phyloP scores from a whole-genome alignment of 2,888 invertebrate genomes.

The Tuta absoluta region DNA sequence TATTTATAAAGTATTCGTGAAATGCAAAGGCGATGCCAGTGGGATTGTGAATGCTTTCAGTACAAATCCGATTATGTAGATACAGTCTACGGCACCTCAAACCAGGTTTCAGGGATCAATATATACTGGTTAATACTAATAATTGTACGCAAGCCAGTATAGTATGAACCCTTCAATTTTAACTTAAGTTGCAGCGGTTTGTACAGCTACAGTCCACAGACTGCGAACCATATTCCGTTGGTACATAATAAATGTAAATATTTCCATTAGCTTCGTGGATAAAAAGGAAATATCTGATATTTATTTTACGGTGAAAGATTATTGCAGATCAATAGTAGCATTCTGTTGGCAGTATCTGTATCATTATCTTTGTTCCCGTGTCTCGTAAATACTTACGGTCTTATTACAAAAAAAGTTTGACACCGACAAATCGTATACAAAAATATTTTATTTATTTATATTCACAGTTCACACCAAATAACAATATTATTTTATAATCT shows the following conservation, averaged over 20 bases:
- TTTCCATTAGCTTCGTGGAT: constrained; percentile 6
- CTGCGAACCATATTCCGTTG: constrained; percentile 12
- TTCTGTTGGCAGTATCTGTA: not conserved
- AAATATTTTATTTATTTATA: too few species aligned
- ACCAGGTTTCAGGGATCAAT: not conserved
- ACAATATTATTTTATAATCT: too few species aligned
- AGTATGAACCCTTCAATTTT: too few species aligned
- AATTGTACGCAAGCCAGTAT: too few species aligned
- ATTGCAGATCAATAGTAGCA: not conserved
- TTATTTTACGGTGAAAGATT: not conserved
- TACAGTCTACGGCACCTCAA: not conserved
- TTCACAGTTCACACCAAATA: too few species aligned
- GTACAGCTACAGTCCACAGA: too few species aligned
- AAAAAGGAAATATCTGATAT: not conserved
- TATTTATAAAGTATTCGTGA: constrained; percentile 17
- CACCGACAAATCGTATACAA: too few species aligned
- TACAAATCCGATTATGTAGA: constrained; percentile 23
- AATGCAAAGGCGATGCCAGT: constrained; percentile 8
- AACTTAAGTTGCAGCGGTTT: too few species aligned
- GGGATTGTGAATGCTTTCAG: constrained; percentile 22
- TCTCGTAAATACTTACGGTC: too few species aligned
- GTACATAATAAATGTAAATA: constrained; percentile 17
- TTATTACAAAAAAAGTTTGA: too few species aligned
- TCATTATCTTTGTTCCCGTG: not conserved
- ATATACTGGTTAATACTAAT: too few species aligned